Evolutionary conservation across 1,140 invertebrate species (phyloP), one percentile per base, ranked within the genome.

Genomic region (Drosophila bocqueti): DNA sequence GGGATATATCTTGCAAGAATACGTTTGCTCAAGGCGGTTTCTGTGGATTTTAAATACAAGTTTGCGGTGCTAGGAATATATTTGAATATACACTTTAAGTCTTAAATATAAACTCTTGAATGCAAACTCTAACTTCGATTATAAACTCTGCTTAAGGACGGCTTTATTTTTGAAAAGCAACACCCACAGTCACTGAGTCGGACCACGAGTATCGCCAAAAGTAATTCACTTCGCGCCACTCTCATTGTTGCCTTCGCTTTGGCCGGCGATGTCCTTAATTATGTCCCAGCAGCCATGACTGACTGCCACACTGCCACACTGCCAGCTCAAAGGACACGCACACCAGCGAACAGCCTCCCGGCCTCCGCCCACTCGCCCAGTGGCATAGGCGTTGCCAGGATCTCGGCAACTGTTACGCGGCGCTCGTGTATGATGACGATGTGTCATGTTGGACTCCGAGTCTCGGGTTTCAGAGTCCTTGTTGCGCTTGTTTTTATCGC

Each of bases 401-500:
- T 71, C 76, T 73, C 68, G 61, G 74, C 63, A 36, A 87, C 65
- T 85, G 80, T 52, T 64, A 50, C 66, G 42, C 61, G 54, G 64
- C 42, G 62, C 61, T 66, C 52, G 43, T 74, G 58, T 57, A 66
- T 67, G 73, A 76, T 68, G 63, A 79, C 76, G 83, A 83, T 89
- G 83, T 87, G 84, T 87, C 84, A 89, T 83, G 77, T 80, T 81
- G 77, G 50, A 58, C 76, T 47, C 54, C 42, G 71, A 60, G 76
- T 54, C 83, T 87, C 84, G 77, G 73, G 77, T 74, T 79, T 81
- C 85, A 74, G 76, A 89, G 84, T 89, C 85, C 84, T 87, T 87
- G 84, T 87, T 87, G 84, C 84, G 84, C 84, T 89, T 89, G 84
- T 87, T 89, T 87, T 87, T 87, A 87, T 89, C 77, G 84, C 84